These are phyloP conservation scores for Platyrinchus mystaceus DNA, from an alignment of 2,797 vertebrate species.

Conservation along the genomic window DNA sequence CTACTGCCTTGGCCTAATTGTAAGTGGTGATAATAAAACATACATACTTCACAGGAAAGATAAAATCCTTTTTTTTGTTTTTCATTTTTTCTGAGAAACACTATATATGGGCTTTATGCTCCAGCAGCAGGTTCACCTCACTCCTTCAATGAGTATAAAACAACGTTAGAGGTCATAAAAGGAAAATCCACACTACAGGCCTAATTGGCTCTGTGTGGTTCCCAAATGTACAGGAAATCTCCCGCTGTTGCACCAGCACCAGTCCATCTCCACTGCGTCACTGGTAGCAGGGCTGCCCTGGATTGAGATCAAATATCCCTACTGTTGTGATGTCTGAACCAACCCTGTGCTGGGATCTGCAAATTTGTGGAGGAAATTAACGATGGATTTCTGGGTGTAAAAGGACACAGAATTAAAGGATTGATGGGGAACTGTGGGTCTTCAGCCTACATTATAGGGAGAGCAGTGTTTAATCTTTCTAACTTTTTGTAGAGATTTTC, in stretches of 20 bases:
- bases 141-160: neutral
- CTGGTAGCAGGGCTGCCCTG: neutral
- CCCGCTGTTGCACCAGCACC: accelerated
- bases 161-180: neutral
- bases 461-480: neutral
- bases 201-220: neutral
- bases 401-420: neutral
- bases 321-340: neutral
- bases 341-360: neutral
- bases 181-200: neutral
- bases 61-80: accelerated
- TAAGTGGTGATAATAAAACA: neutral
- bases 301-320: neutral
- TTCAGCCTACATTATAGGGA: neutral
- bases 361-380: neutral
- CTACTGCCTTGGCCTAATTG: neutral
- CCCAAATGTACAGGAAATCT: neutral
- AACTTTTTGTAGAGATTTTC: neutral
- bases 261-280: accelerated
- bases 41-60: neutral
- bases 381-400: neutral
- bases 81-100: neutral
- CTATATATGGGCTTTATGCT: neutral
- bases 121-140: neutral
- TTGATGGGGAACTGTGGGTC: neutral